phyloP scores from a whole-genome alignment of 1,140 invertebrate species.

The Aphaenogaster floridana region DNA sequence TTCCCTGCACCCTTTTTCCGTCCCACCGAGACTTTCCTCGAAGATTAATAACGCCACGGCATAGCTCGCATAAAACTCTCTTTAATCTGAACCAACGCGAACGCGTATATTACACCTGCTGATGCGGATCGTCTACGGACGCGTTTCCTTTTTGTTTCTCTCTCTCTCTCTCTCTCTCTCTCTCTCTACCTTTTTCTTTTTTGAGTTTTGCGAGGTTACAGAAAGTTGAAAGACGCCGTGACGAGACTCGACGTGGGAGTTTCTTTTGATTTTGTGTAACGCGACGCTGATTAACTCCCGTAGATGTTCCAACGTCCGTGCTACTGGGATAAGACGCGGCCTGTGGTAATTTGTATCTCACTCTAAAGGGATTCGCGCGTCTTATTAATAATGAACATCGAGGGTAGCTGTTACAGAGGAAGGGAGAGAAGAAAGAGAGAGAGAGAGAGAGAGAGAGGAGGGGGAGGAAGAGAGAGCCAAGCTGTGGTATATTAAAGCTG shows the following conservation, averaged over 20 bases:
- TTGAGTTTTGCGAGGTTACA: background rate
- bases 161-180: background rate
- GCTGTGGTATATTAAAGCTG: slow-evolving; percentile 61
- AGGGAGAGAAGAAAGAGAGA: background rate
- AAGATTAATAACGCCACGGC: slow-evolving; percentile 78
- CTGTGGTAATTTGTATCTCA: slow-evolving; percentile 50
- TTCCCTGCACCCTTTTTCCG: background rate
- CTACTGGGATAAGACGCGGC: background rate
- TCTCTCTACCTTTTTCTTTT: background rate
- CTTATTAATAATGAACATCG: slow-evolving; percentile 60
- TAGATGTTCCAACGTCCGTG: slow-evolving; percentile 1
- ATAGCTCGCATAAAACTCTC: slow-evolving; percentile 77
- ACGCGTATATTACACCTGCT: slow-evolving; percentile 73
- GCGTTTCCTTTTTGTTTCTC: slow-evolving; percentile 7
- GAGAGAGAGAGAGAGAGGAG: background rate
- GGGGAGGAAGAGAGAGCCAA: slow-evolving; percentile 11
- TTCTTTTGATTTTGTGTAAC: slow-evolving; percentile 49
- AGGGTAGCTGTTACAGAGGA: slow-evolving; percentile 23
- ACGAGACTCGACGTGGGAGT: background rate
- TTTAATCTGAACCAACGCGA: slow-evolving; percentile 78
- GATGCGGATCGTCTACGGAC: slow-evolving; percentile 40
- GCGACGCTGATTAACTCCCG: slow-evolving; percentile 45
- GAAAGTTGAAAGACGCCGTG: slow-evolving; percentile 12
- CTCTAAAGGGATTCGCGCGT: slow-evolving; percentile 49
- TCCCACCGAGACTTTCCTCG: slow-evolving; percentile 65